Conservation (phyloP, 2,113 vertebrate genomes). For the Silurus asotus region DNA sequence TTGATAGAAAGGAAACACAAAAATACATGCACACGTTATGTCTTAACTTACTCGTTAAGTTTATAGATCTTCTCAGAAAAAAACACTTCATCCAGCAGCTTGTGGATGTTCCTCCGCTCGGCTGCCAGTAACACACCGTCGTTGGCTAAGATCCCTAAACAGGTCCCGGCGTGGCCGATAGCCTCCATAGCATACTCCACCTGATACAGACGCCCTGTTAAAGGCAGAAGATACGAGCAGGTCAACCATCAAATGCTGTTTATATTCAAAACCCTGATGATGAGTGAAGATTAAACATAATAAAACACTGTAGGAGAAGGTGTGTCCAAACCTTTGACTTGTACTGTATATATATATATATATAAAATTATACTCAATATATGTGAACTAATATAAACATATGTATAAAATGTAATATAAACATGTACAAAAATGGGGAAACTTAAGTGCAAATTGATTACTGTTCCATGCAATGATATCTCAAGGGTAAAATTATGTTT, state of each 20-base stretch:
- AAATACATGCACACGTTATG: neutral
- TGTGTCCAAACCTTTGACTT: too few relatives aligned
- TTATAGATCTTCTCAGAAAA: constrained; percentile 99
- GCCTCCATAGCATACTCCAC: constrained; percentile 99
- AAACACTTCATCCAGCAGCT: constrained; percentile 96
- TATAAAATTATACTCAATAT: too few relatives aligned
- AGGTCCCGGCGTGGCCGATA: constrained; percentile 94
- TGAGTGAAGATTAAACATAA: neutral
- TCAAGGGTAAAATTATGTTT: too few relatives aligned
- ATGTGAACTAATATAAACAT: too few relatives aligned
- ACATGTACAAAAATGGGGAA: too few relatives aligned
- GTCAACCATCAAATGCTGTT: neutral
- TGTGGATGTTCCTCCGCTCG: constrained; percentile 97
- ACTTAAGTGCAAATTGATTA: too few relatives aligned
- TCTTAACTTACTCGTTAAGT: constrained; percentile 89
- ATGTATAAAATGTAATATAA: too few relatives aligned
- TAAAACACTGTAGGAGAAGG: too few relatives aligned
- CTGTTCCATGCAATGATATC: too few relatives aligned
- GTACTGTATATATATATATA: too few relatives aligned
- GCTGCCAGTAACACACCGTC: constrained; percentile 92
- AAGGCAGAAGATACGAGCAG: constrained; percentile 2
- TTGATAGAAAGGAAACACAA: neutral
- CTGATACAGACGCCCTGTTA: constrained; percentile 91
- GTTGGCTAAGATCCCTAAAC: constrained; percentile 91
- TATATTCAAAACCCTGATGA: neutral